Base-by-base conservation (phyloP, 2,113 vertebrate species). In the Hemibagrus wyckioides region DNA sequence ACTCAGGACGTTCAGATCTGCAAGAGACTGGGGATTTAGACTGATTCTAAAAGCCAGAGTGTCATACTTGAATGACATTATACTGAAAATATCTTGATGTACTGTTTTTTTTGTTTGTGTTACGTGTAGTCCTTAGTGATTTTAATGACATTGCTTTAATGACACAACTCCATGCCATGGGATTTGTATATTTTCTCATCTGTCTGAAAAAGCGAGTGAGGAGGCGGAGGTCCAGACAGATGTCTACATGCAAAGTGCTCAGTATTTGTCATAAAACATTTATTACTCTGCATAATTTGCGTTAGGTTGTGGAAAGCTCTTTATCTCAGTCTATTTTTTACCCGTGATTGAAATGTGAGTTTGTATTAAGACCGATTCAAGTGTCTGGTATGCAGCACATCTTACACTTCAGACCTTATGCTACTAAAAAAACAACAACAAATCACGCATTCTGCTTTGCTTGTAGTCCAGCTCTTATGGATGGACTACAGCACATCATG, bases 251-350 rank as follows among this genome's bases (percentile, higher is more conserved):
- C 48, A 63, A 61, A 79, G 28, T 50, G 39, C 11, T 17, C 25
- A 76, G 39, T 75, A 59, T 50, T 50, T 39, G 28, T 63, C 28
- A 21, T 25, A 48, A 61, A 85, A 39, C 61, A 85, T 77, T 63
- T 77, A 85, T 77, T 61, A 44, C 54, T 23, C 25, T 75, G 67
- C 13, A 56, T 54, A 56, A 59, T 59, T 73, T 44, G 33, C 79
- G 41, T 30, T 63, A 63, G 48, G 71, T 77, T 25, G 28, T 63
- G 41, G 14, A 65, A 77, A 25, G 15, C 15, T 25, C 28, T n/a
- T 85, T 41, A 44, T 77, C 39, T 50, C 41, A 61, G 71, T 61
- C 71, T 63, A 73, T 61, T 28, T 6, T 61, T 28, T 6, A 13
- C 76, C 41, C 54, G n/a, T 52, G 63, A 54, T 71, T 36, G 48